Base-by-base conservation (phyloP, 35 echinoderm and acorn worm species). In the Apostichopus japonicus region DNA sequence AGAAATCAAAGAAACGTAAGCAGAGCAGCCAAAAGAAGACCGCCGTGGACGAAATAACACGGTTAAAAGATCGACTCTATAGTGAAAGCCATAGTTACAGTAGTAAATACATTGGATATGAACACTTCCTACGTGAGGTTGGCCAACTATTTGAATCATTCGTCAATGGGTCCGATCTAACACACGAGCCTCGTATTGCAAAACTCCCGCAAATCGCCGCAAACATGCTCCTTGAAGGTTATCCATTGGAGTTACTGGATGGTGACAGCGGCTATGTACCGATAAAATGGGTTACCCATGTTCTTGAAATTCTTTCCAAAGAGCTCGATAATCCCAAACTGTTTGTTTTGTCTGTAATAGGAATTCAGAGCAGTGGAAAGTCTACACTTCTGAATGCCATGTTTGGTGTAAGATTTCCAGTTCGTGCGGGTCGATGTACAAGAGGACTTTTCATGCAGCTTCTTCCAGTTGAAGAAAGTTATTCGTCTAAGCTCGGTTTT, bases 291-390 rank as follows among this genome's bases (percentile, higher is more conserved):
- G 63, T 89, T 15, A 23, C 59, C 11, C 57, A 19, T 56, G 86
- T 89, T 72, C 86, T 89, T 33, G 4, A 33, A 15, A 89, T 33
- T 53, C 51, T 89, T 7, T 51, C n/a, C 0, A 53, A 72, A 54
- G 17, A 89, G 17, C 23, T 89, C 13, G 79, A 71, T 3, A 84
- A 92, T 54, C 59, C 79, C 6, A 83, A 73, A 54, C 6, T 92
- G 14, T 84, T 92, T 33, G 91, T 92, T 6, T 54, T 92, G 27
- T 92, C 91, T 9, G 79, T 92, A 21, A 80, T 92, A 10, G 91
- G 91, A 11, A 63, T 92, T 10, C 91, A 92, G 62, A 92, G 91
- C 21, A 92, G 91, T 65, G 91, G 91, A n/a, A 92, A 92, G 62
- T 92, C 91, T 27, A 92, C 91, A 15, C 65, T 92, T 61, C 53